Evolutionary conservation across 2,113 vertebrate species (phyloP).

Genomic region (Colius striatus): DNA sequence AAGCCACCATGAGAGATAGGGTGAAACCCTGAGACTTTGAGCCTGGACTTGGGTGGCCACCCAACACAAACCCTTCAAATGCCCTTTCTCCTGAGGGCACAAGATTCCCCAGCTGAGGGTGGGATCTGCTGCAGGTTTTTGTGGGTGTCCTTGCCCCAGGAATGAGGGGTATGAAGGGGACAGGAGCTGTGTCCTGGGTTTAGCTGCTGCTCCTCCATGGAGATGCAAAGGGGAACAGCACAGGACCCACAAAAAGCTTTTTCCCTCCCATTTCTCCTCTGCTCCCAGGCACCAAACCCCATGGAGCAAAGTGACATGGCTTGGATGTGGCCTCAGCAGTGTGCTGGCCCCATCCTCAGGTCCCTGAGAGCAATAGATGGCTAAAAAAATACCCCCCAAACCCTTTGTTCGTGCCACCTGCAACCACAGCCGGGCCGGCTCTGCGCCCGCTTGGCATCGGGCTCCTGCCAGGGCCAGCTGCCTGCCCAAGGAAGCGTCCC

Average conservation of each 20-base stretch:
- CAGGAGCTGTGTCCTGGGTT: background rate
- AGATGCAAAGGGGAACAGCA: background rate
- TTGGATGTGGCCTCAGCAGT: rapidly evolving
- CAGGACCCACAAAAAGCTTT: background rate
- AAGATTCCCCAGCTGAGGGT: rapidly evolving
- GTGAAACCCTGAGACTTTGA: background rate
- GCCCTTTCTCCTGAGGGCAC: background rate
- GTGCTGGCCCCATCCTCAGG: background rate
- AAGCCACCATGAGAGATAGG: background rate
- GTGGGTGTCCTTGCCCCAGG: background rate
- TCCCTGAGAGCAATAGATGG: background rate
- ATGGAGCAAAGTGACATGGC: background rate
- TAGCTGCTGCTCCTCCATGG: background rate
- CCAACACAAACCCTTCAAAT: background rate
- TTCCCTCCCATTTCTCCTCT: background rate
- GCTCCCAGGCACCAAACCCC: rapidly evolving
- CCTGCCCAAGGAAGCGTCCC: rapidly evolving
- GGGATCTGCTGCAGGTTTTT: background rate
- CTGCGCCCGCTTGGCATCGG: rapidly evolving
- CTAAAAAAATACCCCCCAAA: background rate
- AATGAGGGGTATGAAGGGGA: background rate
- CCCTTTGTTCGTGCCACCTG: background rate
- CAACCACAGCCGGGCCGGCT: background rate
- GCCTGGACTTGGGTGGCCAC: background rate
- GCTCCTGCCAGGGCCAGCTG: background rate